phyloP scores from a whole-genome alignment of 2,797 vertebrate genomes.

The Lindbergichthys nudifrons region DNA sequence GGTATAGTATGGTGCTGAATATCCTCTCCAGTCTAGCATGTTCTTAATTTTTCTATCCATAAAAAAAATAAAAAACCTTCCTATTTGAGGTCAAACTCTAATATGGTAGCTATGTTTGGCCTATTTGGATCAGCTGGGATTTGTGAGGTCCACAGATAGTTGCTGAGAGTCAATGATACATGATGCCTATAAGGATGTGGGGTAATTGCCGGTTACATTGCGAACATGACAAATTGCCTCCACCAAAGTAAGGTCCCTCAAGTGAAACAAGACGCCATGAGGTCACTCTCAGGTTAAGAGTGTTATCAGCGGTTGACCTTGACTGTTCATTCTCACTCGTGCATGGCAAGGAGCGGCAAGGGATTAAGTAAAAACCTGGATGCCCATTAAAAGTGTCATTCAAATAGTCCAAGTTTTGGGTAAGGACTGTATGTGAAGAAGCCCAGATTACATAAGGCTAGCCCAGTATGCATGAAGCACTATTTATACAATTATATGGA shows the following conservation, averaged over 20 bases:
- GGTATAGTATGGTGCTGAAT: conserved; percentile 30
- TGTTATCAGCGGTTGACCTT: conserved; percentile 80
- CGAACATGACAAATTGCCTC: conserved; percentile 81
- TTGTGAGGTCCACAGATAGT: conserved; percentile 72
- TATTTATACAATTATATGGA: background rate
- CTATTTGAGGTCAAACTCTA: conserved; percentile 70
- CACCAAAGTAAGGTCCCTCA: conserved; percentile 64
- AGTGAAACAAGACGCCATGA: conserved; percentile 67
- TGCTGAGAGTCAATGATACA: conserved; percentile 80
- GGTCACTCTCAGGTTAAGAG: conserved; percentile 78
- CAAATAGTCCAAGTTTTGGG: background rate
- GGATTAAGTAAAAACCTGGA: conserved; percentile 33
- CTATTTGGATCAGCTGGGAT: conserved; percentile 74
- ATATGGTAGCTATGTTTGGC: conserved; percentile 70
- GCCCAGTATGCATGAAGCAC: background rate
- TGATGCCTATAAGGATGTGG: conserved; percentile 76
- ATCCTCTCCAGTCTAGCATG: background rate
- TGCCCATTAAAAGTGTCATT: conserved; percentile 34
- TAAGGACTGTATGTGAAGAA: background rate
- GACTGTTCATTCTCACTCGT: conserved; percentile 58
- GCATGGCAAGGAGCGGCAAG: conserved; percentile 38
- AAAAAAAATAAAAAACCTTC: conserved; percentile 4
- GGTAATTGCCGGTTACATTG: conserved; percentile 80
- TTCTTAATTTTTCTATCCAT: conserved; percentile 46
- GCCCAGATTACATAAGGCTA: background rate